phyloP scores from a whole-genome alignment of 2,797 vertebrate genomes.

The Notolepis coatsorum region DNA sequence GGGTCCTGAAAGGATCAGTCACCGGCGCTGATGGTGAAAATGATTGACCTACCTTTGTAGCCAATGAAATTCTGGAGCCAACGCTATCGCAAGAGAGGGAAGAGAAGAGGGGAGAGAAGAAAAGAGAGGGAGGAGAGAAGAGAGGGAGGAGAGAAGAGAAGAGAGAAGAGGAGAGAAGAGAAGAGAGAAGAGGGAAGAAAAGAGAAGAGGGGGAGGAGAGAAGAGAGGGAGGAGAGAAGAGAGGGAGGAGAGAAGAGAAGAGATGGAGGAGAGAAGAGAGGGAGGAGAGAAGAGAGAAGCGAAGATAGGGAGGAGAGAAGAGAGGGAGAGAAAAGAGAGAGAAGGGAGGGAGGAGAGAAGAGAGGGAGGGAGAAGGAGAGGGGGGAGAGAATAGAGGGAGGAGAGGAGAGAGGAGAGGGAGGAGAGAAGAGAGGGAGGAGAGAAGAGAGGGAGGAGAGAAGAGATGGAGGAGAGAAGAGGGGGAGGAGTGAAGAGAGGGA shows the following conservation, averaged over 20 bases:
- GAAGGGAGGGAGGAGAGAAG: background rate
- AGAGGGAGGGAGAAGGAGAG: constrained; percentile 20
- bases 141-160: background rate
- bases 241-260: constrained; percentile 8
- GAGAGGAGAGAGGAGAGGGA: constrained; percentile 39
- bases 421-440: constrained; percentile 33
- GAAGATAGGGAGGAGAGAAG: constrained; percentile 34
- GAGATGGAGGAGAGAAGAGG: too few relatives aligned
- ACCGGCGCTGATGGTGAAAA: too few relatives aligned
- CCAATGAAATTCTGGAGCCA: too few relatives aligned
- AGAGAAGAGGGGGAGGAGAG: background rate
- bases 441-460: too few relatives aligned
- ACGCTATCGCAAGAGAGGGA: constrained; percentile 28
- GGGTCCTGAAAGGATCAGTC: too few relatives aligned
- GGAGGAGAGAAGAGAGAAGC: constrained; percentile 35
- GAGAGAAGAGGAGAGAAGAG: background rate
- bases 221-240: constrained; percentile 10
- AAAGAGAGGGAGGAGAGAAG: background rate
- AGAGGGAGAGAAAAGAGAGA: constrained; percentile 32
- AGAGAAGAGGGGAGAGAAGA: constrained; percentile 9
- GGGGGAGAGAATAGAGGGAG: too few relatives aligned
- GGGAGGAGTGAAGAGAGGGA: constrained; percentile 34
- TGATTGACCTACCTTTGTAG: too few relatives aligned
- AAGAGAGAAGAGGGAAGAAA: background rate
- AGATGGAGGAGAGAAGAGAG: too few relatives aligned